A percentile compares a stretch with the other conserved stretches of the same genome.
Evolutionary conservation across 2,888 invertebrate genomes (phyloP).

Genomic region (Callosobruchus maculatus): DNA sequence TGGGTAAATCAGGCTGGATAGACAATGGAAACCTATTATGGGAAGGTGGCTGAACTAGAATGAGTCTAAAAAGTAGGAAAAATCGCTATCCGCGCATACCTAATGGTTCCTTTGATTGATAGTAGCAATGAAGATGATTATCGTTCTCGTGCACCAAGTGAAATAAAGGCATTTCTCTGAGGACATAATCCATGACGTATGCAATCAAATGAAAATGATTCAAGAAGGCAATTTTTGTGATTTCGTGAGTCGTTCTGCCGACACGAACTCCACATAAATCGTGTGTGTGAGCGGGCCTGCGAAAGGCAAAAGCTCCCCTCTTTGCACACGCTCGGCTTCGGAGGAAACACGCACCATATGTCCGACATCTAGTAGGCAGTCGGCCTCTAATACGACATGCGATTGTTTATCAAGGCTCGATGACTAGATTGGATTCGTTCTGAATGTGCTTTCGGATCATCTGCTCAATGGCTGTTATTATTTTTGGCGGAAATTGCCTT

Average conservation of each 20-base stretch:
- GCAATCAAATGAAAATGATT: not conserved
- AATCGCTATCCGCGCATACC: too few relatives aligned
- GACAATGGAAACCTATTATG: too few relatives aligned
- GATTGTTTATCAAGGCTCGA: slow-evolving; percentile 41
- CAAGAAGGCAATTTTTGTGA: not conserved
- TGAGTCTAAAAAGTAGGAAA: too few relatives aligned
- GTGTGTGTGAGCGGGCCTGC: not conserved
- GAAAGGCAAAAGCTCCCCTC: slow-evolving; percentile 20
- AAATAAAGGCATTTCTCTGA: not conserved
- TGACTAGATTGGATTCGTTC: slow-evolving; percentile 34
- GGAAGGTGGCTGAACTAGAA: too few relatives aligned
- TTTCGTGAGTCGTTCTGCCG: not conserved
- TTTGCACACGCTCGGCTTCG: not conserved
- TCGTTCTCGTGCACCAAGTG: not conserved
- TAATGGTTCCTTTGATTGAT: too few relatives aligned
- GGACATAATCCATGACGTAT: not conserved
- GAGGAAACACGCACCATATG: slow-evolving; percentile 44
- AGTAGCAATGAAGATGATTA: not conserved
- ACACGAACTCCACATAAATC: not conserved
- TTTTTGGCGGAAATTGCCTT: not conserved
- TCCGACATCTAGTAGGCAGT: slow-evolving; percentile 33
- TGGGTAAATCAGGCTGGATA: too few relatives aligned
- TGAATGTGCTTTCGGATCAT: not conserved
- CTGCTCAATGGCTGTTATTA: not conserved
- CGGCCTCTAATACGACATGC: slow-evolving; percentile 41